Base-by-base conservation (phyloP, 2,888 invertebrate genomes). In the Biston stratarius region DNA sequence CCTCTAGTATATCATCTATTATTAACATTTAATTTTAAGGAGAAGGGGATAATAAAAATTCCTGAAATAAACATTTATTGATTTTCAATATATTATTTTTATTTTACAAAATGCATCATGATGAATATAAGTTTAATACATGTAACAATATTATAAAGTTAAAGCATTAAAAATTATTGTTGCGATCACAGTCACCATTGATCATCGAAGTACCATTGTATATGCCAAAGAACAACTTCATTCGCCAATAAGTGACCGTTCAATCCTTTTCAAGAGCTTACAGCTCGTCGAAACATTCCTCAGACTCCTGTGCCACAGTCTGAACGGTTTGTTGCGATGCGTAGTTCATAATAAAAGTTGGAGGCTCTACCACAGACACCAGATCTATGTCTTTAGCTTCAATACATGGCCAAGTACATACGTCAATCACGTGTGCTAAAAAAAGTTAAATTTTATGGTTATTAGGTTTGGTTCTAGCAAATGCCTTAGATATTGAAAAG, bases 321-420 rank as follows among this genome's bases (percentile, higher is more conserved):
- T 45, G 14, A n/a, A 45, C 45, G n/a, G 45, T 45, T 2, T 45
- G 45, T 14, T 14, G 7, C 45, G 45, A 45, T 2, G 14, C 6
- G n/a, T 57, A 45, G 5, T 14, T 24, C 57, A 56, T 24, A 9
- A 6, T 52, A 24, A 45, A 45, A 12, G 51, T 5, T 7, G 51
- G 34, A 51, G 12, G 12, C 5, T 6, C 62, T 0, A 9, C 52
- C 11, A 14, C 15, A 9, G 0, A 24, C 2, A 12, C 53, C 57
- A 8, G 6, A 7, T n/a, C 49, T 14, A 57, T 12, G 8, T 60
- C 55, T 11, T 48, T 36, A 0, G 59, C 64, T n/a, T 48, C 73
- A 0, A 77, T 3, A 64, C 87, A 87, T 0, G 87, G 84, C 87
- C 87, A 85, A 0, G 66, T 65, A 68, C 88, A 87, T 0, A 74